Evolutionary conservation across 35 echinoderm and acorn worm species (phyloP).

Genomic region (Ptychodera flava): DNA sequence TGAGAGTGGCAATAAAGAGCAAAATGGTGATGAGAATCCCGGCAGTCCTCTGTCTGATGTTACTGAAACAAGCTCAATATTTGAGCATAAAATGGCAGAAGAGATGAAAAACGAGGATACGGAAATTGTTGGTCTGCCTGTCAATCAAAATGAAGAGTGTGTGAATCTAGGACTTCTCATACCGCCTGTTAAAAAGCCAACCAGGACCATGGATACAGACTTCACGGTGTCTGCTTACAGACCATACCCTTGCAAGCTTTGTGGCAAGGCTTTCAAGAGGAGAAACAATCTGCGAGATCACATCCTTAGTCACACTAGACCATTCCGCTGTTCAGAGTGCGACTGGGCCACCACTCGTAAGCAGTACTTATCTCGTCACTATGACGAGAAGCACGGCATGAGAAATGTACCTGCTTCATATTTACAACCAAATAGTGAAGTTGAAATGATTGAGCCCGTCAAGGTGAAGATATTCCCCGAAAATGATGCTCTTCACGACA

Average conservation of each 20-base stretch:
- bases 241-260: conserved; percentile 88
- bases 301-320: conserved; percentile 80
- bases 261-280: conserved; percentile 93
- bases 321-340: conserved; percentile 92
- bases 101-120: too few species aligned
- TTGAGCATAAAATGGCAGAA: background rate
- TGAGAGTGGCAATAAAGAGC: background rate
- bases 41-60: background rate
- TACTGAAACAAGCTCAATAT: background rate
- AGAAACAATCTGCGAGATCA: conserved; percentile 91
- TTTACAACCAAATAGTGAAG: conserved; percentile 3
- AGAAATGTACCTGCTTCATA: background rate
- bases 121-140: too few species aligned
- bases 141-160: too few species aligned
- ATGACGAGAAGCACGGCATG: conserved; percentile 73
- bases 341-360: conserved; percentile 82
- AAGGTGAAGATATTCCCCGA: background rate
- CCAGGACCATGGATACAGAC: background rate
- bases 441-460: background rate
- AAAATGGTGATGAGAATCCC: background rate
- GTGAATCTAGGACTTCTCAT: too few species aligned
- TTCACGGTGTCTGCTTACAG: conserved; percentile 38
- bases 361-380: conserved; percentile 89
- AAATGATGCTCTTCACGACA: too few species aligned
- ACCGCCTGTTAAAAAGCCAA: too few species aligned